Conservation (phyloP, 1,140 invertebrate genomes). For the Apis dorsata region DNA sequence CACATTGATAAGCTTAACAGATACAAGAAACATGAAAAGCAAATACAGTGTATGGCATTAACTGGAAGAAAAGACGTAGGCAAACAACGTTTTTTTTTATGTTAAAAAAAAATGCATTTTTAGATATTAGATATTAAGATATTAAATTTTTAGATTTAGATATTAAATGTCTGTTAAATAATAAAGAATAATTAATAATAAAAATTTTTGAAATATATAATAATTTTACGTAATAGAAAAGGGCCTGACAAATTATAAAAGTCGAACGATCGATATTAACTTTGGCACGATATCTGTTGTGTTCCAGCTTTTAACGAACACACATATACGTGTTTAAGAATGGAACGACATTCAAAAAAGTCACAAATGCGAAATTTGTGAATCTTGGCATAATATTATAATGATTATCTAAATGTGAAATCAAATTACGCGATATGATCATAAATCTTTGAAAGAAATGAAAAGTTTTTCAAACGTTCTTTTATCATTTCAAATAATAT, state of each 20-base stretch:
- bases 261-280: slow-evolving; percentile 26
- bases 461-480: neutral
- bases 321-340: neutral
- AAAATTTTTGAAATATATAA: neutral
- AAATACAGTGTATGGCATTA: neutral
- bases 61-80: neutral
- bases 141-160: no score
- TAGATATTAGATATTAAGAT: neutral
- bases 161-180: neutral
- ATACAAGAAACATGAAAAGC: neutral
- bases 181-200: neutral
- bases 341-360: neutral
- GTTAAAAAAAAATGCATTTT: neutral
- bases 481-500: neutral
- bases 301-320: neutral
- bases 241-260: slow-evolving; percentile 2
- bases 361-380: neutral
- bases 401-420: neutral
- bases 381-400: neutral
- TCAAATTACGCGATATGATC: no score
- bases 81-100: neutral
- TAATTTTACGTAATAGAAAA: neutral
- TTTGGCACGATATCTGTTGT: slow-evolving; percentile 21
- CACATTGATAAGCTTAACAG: neutral
- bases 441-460: neutral